Conservation (phyloP, 2,888 invertebrate species). For the Acleris laterana region DNA sequence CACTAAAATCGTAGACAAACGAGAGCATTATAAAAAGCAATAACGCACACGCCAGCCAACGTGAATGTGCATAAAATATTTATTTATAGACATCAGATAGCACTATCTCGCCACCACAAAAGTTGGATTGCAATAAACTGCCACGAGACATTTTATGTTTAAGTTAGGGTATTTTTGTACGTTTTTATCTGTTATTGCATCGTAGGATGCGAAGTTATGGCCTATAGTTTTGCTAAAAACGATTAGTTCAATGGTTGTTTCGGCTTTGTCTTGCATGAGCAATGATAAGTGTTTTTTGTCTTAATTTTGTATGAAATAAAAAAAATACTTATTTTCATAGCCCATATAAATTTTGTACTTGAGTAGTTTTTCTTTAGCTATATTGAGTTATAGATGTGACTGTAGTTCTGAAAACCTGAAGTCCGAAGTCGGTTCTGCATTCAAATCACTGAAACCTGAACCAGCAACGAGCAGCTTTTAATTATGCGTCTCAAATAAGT, state of each 20-base stretch:
- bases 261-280: too few species aligned
- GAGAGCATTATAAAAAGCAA: constrained; percentile 47
- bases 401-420: too few species aligned
- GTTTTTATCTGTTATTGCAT: constrained; percentile 77
- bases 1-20: constrained; percentile 39
- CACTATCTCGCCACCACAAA: constrained; percentile 58
- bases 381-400: too few species aligned
- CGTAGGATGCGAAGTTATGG: constrained; percentile 56
- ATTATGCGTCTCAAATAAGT: too few species aligned
- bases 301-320: too few species aligned
- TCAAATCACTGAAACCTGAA: too few species aligned
- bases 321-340: too few species aligned
- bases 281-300: too few species aligned
- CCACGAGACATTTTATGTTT: constrained; percentile 63
- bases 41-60: constrained; percentile 50
- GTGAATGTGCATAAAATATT: constrained; percentile 63
- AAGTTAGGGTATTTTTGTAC: constrained; percentile 56
- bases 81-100: constrained; percentile 73
- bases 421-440: too few species aligned
- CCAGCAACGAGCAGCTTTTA: too few species aligned
- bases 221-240: constrained; percentile 20
- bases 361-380: too few species aligned
- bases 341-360: too few species aligned
- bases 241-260: constrained; percentile 1
- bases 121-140: constrained; percentile 63